Evolutionary conservation across 30 jellyfish, hydroid and myxozoan genomes (phyloP), one percentile per base, ranked within the genome.

Genomic region (Aurelia coerulea): DNA sequence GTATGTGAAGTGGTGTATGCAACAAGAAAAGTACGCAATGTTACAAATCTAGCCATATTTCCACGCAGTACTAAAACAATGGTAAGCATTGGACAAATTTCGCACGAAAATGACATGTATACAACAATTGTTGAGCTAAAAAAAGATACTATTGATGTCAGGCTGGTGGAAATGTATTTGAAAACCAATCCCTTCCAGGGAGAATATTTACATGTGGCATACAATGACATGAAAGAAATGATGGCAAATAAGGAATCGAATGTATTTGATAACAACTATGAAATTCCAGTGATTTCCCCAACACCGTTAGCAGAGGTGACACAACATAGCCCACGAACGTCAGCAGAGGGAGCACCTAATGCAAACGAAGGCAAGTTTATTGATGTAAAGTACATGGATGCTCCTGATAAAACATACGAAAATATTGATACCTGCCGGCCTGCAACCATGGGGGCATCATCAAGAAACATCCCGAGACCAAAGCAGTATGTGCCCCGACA

Each of bases 1-100:
- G 62, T 23, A 13, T 60, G 70, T n/a, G 66, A 54, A 52, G 37
- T 75, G 15, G 37, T 75, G 8, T 75, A 75, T 53, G 85, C 85
- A 12, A 75, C 74, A 51, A 46, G 74, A 16, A 6, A 8, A n/a
- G 62, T 75, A 0, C 37, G 46, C 1, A 31, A 75, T 42, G 5
- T 75, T 6, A 41, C 9, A 31, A 17, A 75, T 37, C 54, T 75
- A 31, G 34, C 62, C 7, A 71, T 72, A 8, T 10, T 75, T 14
- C 59, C 65, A 31, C 62, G 52, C 68, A 34, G 37, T 23, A 60
- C 16, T 2, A 18, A n/a, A 2, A 6, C 23, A 12, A 75, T 18
- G 34, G 59, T 75, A 18, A 33, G n/a, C 42, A 51, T 75, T 14
- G 68, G 84, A 18, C 84, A 73, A 41, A 42, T 73, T 12, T 29